Evolutionary conservation across 2,888 invertebrate species (phyloP), one percentile per base, ranked within the genome.

Genomic region (Rutpela maculata): DNA sequence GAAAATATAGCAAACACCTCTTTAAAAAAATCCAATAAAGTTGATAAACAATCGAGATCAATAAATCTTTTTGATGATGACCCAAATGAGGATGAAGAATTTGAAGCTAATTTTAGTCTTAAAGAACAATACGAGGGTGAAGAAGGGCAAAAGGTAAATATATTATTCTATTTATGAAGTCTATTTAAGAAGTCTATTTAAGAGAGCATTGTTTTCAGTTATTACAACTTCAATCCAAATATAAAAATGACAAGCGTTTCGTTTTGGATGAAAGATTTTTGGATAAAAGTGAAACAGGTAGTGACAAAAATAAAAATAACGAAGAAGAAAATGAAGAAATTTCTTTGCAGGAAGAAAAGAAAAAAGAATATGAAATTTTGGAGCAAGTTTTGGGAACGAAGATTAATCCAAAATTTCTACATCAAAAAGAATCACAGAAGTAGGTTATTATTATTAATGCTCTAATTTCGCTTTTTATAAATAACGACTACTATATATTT

Each of bases 191-290:
- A 35, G 9, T 26, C 6, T 26, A 1, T 57, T 17, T 43, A 22
- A 26, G 11, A n/a, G 31, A 55, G 31, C 55, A 65, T 78, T 82
- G 50, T 82, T 88, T 63, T 81, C 22, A 94, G 94, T 90, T 94
- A 84, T 91, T 95, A 88, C 92, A 93, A 89, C 91, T 96, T 83
- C 95, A 96, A 91, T 92, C 93, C 65, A 92, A 92, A 85, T 93
- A 92, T 89, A 94, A 94, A 87, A 93, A 94, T 87, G 97, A 97
- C 90, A 92, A 94, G 85, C 92, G 97, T 86, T 97, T 97, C 90
- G 90, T 91, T 81, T 91, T 97, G 85, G 95, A 95, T 89, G 91
- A 93, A 84, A 92, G 94, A 82, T 97, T 97, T 88, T 89, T 93
- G 68, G 94, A 95, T 67, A 91, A 92, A 66, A 91, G 92, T 18